Base-by-base conservation (phyloP, 2,888 invertebrate genomes). In the Argyresthia albistria region DNA sequence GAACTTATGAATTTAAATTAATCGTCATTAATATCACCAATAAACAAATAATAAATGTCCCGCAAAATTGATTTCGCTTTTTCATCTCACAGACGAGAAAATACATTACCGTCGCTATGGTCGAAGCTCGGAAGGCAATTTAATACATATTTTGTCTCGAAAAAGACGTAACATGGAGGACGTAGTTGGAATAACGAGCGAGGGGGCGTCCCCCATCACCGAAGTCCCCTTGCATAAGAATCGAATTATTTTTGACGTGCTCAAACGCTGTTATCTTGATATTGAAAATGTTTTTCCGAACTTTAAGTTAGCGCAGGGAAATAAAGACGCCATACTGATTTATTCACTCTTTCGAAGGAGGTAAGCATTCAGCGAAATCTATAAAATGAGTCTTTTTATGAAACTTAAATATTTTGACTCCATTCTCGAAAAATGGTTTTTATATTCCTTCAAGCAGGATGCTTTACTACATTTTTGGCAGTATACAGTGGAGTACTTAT, bases 171-270 rank as follows among this genome's bases (percentile, higher is more conserved):
- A 69, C 65, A 64, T 57, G 61, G 62, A 64, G 67, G 63, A 71
- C 73, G 73, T 71, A 73, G 62, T 67, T 63, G 63, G 67, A 73
- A 77, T 79, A 79, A 80, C 73, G 78, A 80, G 72, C 61, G 65
- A 70, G 76, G 75, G 64, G 53, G 61, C 10, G 36, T 56, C 62
- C 68, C 65, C 73, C 69, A 67, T 65, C 61, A 62, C 58, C 58
- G 58, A 60, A 60, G 60, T 61, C 67, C 76, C 74, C 73, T 73
- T 65, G 66, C 65, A 67, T 64, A 69, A 75, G 71, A 74, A 72
- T 69, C 64, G 68, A 71, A 78, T 76, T 76, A 78, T 74, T 70
- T 73, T 68, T 66, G 69, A 70, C 70, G 65, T 67, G 66, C 67
- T 67, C 70, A 68, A 73, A 70, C 67, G 66, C 67, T 70, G 69